phyloP scores from a whole-genome alignment of 2,888 invertebrate genomes.

The Agrochola lychnidis region DNA sequence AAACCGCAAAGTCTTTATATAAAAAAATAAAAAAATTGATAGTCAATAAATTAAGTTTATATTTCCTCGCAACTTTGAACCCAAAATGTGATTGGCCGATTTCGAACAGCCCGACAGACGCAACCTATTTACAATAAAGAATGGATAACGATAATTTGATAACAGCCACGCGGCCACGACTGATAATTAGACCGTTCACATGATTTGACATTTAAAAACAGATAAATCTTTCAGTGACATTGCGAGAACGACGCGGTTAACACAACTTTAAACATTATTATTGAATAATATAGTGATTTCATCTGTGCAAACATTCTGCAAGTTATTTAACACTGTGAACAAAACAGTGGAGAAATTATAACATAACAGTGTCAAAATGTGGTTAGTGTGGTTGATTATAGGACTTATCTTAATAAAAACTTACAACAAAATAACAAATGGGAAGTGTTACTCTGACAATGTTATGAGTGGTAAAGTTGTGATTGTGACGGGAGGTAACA shows the following conservation, averaged over 20 bases:
- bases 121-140: slow-evolving; percentile 35
- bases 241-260: slow-evolving; percentile 30
- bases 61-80: slow-evolving; percentile 17
- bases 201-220: slow-evolving; percentile 62
- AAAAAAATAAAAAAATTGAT: neutral
- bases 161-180: slow-evolving; percentile 48
- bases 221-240: slow-evolving; percentile 63
- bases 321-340: neutral
- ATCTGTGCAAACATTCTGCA: slow-evolving; percentile 27
- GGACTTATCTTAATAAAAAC: slow-evolving; percentile 78
- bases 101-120: slow-evolving; percentile 17
- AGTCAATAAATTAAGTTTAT: neutral
- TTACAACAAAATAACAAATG: slow-evolving; percentile 82
- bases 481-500: slow-evolving; percentile 95
- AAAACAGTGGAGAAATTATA: slow-evolving; percentile 16
- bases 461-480: slow-evolving; percentile 91
- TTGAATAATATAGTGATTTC: slow-evolving; percentile 3
- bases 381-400: slow-evolving; percentile 76
- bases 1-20: no score
- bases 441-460: slow-evolving; percentile 81
- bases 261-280: slow-evolving; percentile 33
- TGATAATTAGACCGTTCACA: slow-evolving; percentile 62
- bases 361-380: slow-evolving; percentile 68
- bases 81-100: neutral
- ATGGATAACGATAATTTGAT: slow-evolving; percentile 57